phyloP scores from a whole-genome alignment of 2,888 invertebrate species.

The Ophion costatus region DNA sequence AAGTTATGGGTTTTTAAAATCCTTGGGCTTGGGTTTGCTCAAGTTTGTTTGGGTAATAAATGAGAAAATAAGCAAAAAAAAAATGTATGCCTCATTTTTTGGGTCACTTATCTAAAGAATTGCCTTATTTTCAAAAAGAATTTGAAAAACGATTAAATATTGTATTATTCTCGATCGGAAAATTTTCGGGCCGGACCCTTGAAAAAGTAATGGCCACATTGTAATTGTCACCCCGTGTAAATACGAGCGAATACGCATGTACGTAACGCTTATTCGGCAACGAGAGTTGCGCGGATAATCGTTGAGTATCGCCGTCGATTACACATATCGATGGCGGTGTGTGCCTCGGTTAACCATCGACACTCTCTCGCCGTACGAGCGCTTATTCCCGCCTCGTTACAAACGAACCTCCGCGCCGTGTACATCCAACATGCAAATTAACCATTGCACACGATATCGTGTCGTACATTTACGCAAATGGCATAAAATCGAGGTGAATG shows the following conservation, averaged over 20 bases:
- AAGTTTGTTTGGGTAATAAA: too few species aligned
- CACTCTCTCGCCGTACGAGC: slow-evolving; percentile 32
- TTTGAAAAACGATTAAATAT: not conserved
- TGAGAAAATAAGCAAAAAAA: too few species aligned
- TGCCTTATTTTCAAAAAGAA: too few species aligned
- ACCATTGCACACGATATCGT: slow-evolving; percentile 50
- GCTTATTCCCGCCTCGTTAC: slow-evolving; percentile 58
- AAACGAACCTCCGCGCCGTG: slow-evolving; percentile 30
- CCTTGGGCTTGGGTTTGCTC: too few species aligned
- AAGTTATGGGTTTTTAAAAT: too few species aligned
- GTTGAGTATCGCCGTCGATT: slow-evolving; percentile 58
- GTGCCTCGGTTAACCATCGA: slow-evolving; percentile 50
- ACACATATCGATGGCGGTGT: slow-evolving; percentile 57
- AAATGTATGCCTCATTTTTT: too few species aligned
- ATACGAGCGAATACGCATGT: slow-evolving; percentile 40
- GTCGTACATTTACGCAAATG: slow-evolving; percentile 60
- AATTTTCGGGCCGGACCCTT: not conserved
- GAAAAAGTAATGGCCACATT: not conserved
- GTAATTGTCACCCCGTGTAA: slow-evolving; percentile 6
- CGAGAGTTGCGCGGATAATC: slow-evolving; percentile 58
- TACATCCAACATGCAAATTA: slow-evolving; percentile 58
- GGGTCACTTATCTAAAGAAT: too few species aligned
- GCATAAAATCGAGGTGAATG: slow-evolving; percentile 50
- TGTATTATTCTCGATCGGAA: not conserved
- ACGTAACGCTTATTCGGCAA: slow-evolving; percentile 50